These are phyloP conservation scores for Eupithecia pulchellata DNA, from an alignment of 2,888 invertebrate genomes.

Conservation along the genomic window DNA sequence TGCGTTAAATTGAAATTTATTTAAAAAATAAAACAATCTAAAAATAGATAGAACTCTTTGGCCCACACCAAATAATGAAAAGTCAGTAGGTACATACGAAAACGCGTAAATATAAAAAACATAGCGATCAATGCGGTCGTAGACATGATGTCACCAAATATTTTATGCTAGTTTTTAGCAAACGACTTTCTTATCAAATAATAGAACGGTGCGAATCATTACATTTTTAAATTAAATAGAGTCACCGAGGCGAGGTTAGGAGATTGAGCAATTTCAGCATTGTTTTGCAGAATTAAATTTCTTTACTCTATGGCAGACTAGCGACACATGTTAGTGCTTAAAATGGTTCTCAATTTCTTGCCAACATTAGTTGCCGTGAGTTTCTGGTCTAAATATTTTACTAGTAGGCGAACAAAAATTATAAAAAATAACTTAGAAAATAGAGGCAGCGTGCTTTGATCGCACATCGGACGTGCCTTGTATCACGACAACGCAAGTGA, in stretches of 20 bases:
- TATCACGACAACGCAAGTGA: slow-evolving; percentile 56
- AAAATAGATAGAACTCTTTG: not conserved
- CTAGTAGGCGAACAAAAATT: not conserved
- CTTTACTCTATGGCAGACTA: not conserved
- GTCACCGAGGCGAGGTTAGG: slow-evolving; percentile 7
- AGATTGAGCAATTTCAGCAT: not conserved
- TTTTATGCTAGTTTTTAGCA: slow-evolving; percentile 21
- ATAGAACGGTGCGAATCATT: slow-evolving; percentile 36
- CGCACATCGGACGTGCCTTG: slow-evolving; percentile 60
- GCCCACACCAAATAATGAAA: not conserved
- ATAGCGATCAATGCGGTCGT: slow-evolving; percentile 30
- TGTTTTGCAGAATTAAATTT: not conserved
- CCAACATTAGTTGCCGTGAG: no score
- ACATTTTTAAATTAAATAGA: slow-evolving; percentile 9
- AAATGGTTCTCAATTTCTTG: not conserved
- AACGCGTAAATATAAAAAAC: slow-evolving; percentile 32
- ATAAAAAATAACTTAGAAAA: slow-evolving; percentile 22
- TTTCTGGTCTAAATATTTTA: not conserved
- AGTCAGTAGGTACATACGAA: slow-evolving; percentile 36
- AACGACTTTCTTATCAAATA: slow-evolving; percentile 52
- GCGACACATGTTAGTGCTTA: not conserved
- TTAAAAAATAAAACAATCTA: not conserved
- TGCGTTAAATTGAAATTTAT: slow-evolving; percentile 25
- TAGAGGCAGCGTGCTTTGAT: slow-evolving; percentile 45
- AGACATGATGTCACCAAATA: slow-evolving; percentile 43